Evolutionary conservation across 2,888 invertebrate species (phyloP).

Genomic region (Xylophagus ater): DNA sequence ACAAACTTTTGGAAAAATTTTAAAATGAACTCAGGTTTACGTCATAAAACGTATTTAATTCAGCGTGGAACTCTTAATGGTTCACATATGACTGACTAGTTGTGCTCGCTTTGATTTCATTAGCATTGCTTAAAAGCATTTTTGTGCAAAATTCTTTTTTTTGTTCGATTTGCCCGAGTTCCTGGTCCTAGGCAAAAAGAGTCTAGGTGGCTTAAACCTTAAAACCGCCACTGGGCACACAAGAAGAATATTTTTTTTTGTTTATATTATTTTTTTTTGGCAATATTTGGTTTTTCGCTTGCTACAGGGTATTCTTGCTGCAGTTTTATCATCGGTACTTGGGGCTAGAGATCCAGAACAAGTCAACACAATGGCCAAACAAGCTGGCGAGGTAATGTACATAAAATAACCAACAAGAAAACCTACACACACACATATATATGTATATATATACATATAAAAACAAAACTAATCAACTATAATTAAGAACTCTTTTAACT

Average conservation of each 20-base stretch:
- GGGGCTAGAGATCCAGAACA: constrained; percentile 86
- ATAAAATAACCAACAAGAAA: constrained; percentile 25
- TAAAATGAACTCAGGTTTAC: no score
- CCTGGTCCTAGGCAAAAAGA: no score
- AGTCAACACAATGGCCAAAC: constrained; percentile 88
- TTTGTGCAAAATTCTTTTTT: no score
- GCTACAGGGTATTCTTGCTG: constrained; percentile 84
- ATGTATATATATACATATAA: constrained; percentile 10
- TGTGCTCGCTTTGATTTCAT: no score
- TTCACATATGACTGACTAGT: no score
- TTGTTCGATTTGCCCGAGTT: no score
- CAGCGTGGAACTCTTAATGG: no score
- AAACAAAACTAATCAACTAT: constrained; percentile 11
- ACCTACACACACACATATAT: neutral
- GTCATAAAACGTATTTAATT: no score
- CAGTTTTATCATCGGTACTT: constrained; percentile 81
- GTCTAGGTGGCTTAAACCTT: no score
- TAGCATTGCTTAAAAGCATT: no score
- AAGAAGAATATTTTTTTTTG: neutral
- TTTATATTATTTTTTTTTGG: constrained; percentile 18
- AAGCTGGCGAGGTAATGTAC: constrained; percentile 82
- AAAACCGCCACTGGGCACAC: no score
- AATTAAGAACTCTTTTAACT: neutral
- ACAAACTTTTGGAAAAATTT: no score
- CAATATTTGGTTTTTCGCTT: constrained; percentile 42